Conservation (phyloP, 92 coral and sea anemone species). For the Umimayanthus kanabou region DNA sequence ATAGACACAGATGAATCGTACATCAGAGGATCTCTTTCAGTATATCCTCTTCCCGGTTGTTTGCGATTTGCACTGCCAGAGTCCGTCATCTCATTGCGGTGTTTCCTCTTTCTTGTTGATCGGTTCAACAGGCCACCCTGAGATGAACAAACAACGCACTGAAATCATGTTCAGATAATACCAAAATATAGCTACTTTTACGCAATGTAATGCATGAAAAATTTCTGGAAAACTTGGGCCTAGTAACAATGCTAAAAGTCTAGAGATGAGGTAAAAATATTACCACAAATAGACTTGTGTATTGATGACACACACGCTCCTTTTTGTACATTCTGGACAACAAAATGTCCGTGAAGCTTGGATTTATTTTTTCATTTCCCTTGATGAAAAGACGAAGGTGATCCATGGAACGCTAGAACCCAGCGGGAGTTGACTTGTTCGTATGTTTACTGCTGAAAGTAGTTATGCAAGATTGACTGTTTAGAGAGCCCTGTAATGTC, state of each 20-base stretch:
- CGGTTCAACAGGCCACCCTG: slow-evolving; percentile 74
- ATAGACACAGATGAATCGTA: slow-evolving; percentile 73
- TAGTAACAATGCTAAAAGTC: not conserved
- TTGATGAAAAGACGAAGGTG: no score
- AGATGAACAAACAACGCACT: not conserved
- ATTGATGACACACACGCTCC: no score
- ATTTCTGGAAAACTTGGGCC: not conserved
- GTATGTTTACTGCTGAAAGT: no score
- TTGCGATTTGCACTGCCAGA: slow-evolving; percentile 26
- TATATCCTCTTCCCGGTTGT: slow-evolving; percentile 46
- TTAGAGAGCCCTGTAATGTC: no score
- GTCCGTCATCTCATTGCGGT: slow-evolving; percentile 28
- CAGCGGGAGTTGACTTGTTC: no score
- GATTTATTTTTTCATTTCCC: no score
- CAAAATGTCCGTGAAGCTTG: no score
- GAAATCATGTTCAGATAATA: not conserved
- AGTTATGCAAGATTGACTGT: no score
- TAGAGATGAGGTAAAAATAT: not conserved
- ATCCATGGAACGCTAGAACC: no score
- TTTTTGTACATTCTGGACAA: no score
- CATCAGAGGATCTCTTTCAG: slow-evolving; percentile 74
- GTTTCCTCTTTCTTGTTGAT: slow-evolving; percentile 53
- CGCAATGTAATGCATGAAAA: not conserved
- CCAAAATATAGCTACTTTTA: not conserved
- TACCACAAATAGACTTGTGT: not conserved